Percentiles rank a stretch among this genome's conserved stretches.
Conservation (phyloP, 2,888 invertebrate genomes). For the Papilio gigon region DNA sequence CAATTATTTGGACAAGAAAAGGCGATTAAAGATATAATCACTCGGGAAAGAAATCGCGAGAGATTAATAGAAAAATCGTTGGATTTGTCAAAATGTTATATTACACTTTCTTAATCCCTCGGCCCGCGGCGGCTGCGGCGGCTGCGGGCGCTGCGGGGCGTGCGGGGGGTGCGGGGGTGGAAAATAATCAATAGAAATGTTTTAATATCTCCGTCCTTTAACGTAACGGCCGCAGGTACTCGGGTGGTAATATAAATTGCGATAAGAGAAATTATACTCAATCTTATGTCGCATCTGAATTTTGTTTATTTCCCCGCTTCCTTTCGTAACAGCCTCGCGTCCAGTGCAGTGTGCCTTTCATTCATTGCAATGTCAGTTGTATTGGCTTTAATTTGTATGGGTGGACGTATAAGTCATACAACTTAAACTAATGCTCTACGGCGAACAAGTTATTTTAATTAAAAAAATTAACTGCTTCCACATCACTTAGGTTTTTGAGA, state of each 20-base stretch:
- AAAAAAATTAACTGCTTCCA: too few species aligned
- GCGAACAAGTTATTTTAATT: too few species aligned
- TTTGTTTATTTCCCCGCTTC: neutral
- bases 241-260: constrained; percentile 8
- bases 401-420: too few species aligned
- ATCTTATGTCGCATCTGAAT: constrained; percentile 5
- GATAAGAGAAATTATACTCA: constrained; percentile 2
- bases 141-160: neutral
- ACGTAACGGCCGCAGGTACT: constrained; percentile 10
- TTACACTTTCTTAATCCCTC: constrained; percentile 16
- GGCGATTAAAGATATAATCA: constrained; percentile 8
- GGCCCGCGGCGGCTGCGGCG: neutral
- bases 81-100: neutral
- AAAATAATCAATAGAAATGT: constrained; percentile 23
- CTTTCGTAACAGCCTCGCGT: neutral
- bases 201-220: neutral
- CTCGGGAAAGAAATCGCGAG: constrained; percentile 2
- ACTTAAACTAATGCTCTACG: too few species aligned
- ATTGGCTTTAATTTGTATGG: neutral
- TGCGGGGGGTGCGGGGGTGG: neutral
- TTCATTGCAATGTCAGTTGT: neutral
- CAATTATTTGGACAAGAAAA: constrained; percentile 6
- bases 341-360: neutral
- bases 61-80: neutral
- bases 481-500: too few species aligned